These are phyloP conservation scores for Drosophila pseudotakahashii DNA, from an alignment of 2,888 invertebrate genomes.

Conservation along the genomic window DNA sequence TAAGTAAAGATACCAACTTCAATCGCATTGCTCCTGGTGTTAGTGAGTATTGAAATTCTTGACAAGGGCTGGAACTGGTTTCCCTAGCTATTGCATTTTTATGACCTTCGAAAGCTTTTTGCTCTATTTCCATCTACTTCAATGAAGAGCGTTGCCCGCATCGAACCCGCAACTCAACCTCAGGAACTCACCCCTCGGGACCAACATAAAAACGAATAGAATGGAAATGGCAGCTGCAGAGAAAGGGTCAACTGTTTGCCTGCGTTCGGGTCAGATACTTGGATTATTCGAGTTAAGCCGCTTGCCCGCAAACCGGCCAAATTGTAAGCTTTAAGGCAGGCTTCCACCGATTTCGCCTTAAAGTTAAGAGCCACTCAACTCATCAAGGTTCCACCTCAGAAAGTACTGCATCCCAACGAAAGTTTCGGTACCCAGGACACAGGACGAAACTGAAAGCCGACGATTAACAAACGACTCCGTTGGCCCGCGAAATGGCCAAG, in stretches of 20 bases:
- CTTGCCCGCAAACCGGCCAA: conserved; percentile 65
- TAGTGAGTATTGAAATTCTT: conserved; percentile 35
- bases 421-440: conserved; percentile 5
- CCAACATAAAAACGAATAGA: conserved; percentile 30
- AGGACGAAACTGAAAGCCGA: conserved; percentile 11
- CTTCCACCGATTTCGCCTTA: conserved; percentile 43
- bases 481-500: conserved; percentile 55
- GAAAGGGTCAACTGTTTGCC: conserved; percentile 76
- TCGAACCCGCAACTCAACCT: conserved; percentile 41
- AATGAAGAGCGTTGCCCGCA: conserved; percentile 52
- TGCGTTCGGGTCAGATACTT: conserved; percentile 78
- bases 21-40: conserved; percentile 25
- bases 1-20: conserved; percentile 34
- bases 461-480: conserved; percentile 57
- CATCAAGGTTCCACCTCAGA: conserved; percentile 34
- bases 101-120: conserved; percentile 40
- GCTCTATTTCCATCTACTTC: conserved; percentile 14
- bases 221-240: conserved; percentile 23
- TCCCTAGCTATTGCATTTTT: conserved; percentile 64
- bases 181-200: conserved; percentile 9
- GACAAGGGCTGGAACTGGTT: conserved; percentile 17
- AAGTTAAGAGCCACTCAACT: conserved; percentile 43
- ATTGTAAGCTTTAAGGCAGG: conserved; percentile 68
- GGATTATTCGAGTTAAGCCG: conserved; percentile 82
- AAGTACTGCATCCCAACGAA: conserved; percentile 32